Evolutionary conservation across 2,888 invertebrate genomes (phyloP).

Genomic region (Rotaria sp.): DNA sequence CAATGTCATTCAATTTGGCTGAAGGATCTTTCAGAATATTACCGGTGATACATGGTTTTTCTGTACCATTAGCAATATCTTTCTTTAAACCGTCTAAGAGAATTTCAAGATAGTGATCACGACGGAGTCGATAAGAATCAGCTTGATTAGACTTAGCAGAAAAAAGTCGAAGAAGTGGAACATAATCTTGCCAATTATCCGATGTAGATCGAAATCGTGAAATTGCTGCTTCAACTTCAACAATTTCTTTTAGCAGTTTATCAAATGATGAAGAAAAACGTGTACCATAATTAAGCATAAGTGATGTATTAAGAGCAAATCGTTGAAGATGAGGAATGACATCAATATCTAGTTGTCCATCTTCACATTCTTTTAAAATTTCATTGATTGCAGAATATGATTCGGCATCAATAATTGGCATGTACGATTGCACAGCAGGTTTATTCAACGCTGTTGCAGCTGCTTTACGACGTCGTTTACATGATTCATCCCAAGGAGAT

Average conservation of each 20-base stretch:
- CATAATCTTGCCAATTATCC: conserved; percentile 19
- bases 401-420: background rate
- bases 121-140: background rate
- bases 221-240: background rate
- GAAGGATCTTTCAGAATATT: conserved; percentile 13
- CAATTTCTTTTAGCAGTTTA: background rate
- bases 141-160: background rate
- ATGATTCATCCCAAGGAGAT: conserved; percentile 18
- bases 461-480: conserved; percentile 27
- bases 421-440: conserved; percentile 6
- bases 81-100: background rate
- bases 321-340: conserved; percentile 25
- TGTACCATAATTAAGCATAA: background rate
- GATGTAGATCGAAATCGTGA: conserved; percentile 11
- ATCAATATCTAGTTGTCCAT: background rate
- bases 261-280: background rate
- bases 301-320: conserved; percentile 2
- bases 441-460: conserved; percentile 26
- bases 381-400: background rate
- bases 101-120: background rate
- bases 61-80: background rate
- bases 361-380: background rate
- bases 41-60: conserved; percentile 1
- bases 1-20: background rate
- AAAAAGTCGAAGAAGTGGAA: background rate